Evolutionary conservation across 2,888 invertebrate species (phyloP).

Genomic region (Carpatolechia fugitivella): DNA sequence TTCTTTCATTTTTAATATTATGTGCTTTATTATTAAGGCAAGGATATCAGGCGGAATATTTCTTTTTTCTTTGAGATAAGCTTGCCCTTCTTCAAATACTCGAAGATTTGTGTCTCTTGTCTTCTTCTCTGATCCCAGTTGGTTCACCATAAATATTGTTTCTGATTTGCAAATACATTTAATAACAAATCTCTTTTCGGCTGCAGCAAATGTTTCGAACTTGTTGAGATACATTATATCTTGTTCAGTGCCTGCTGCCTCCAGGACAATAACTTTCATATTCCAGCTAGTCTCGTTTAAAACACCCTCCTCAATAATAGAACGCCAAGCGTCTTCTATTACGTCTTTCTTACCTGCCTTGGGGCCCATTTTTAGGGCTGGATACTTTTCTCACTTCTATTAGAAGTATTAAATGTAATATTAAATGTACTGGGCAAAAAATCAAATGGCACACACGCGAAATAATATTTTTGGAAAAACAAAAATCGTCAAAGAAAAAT

Average conservation of each 20-base stretch:
- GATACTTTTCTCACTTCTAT: too few relatives aligned
- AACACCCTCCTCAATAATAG: slow-evolving; percentile 45
- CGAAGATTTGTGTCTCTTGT: slow-evolving; percentile 58
- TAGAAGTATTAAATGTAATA: too few relatives aligned
- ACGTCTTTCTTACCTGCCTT: slow-evolving; percentile 43
- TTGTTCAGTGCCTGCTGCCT: slow-evolving; percentile 65
- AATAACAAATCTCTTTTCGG: slow-evolving; percentile 65
- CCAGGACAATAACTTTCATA: slow-evolving; percentile 60
- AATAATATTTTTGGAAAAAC: too few relatives aligned
- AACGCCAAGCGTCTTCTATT: slow-evolving; percentile 52
- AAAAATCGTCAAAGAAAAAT: too few relatives aligned
- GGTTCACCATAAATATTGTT: slow-evolving; percentile 71
- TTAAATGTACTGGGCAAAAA: too few relatives aligned
- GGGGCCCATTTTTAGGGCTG: slow-evolving; percentile 50
- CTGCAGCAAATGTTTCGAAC: slow-evolving; percentile 59
- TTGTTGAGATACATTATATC: slow-evolving; percentile 62
- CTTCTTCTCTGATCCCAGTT: slow-evolving; percentile 66
- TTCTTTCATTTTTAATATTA: slow-evolving; percentile 68
- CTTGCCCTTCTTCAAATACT: slow-evolving; percentile 67
- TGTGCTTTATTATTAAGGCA: slow-evolving; percentile 64
- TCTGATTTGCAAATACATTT: slow-evolving; percentile 71
- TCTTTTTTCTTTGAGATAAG: slow-evolving; percentile 59
- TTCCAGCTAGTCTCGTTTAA: slow-evolving; percentile 57
- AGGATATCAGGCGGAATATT: slow-evolving; percentile 62
- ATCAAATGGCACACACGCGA: too few relatives aligned